Conservation (phyloP, 2,113 vertebrate species). For the Megaptera novaeangliae region DNA sequence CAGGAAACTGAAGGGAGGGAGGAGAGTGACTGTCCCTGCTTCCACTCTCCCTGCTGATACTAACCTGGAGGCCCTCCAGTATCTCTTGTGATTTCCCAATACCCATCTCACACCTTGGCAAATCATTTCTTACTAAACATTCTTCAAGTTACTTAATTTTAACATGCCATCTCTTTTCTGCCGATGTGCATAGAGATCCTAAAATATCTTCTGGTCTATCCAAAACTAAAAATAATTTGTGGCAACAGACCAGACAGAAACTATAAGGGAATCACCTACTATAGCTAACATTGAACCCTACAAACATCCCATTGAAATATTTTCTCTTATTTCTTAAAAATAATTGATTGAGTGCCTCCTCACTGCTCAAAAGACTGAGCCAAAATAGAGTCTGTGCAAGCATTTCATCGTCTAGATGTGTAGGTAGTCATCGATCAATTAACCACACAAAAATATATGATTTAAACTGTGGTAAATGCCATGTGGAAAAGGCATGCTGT, state of each 20-base stretch:
- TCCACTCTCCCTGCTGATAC: fast-evolving
- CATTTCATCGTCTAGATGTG: not conserved
- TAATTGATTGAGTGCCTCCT: not conserved
- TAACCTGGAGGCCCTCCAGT: not conserved
- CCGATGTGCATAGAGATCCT: not conserved
- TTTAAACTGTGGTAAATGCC: not conserved
- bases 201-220: not conserved
- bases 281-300: not conserved
- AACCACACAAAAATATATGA: not conserved
- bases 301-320: not conserved
- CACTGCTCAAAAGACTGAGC: not conserved
- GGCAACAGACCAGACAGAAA: not conserved
- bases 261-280: not conserved
- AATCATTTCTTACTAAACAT: not conserved
- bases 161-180: not conserved
- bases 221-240: not conserved
- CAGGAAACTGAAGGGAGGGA: not conserved
- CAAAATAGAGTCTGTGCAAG: not conserved
- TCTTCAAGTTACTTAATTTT: not conserved
- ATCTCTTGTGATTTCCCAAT: not conserved
- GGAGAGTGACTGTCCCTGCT: fast-evolving
- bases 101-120: not conserved
- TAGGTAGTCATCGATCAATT: not conserved
- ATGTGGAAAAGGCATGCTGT: not conserved
- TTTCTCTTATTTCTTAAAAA: not conserved